Evolutionary conservation across 2,113 vertebrate species (phyloP).

Genomic region (Dendrocopos noguchii): DNA sequence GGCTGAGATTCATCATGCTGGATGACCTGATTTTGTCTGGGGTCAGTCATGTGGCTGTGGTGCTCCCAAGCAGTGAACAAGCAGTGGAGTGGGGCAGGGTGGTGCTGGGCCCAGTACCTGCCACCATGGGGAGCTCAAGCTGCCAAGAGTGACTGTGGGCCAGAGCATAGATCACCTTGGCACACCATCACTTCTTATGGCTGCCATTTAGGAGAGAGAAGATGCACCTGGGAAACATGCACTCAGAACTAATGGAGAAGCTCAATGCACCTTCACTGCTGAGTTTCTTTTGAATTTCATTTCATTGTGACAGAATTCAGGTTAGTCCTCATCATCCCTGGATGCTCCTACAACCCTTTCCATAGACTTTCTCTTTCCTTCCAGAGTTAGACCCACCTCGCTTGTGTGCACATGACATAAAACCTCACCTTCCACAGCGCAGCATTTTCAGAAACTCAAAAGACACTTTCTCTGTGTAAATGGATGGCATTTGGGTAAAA

Average conservation of each 20-base stretch:
- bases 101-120: background rate
- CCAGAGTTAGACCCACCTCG: background rate
- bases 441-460: background rate
- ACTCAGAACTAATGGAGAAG: background rate
- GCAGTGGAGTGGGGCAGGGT: background rate
- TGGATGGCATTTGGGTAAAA: background rate
- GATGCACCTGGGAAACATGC: background rate
- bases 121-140: background rate
- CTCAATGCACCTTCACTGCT: background rate
- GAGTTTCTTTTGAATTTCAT: background rate
- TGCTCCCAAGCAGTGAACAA: accelerated
- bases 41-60: accelerated
- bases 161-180: background rate
- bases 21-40: background rate
- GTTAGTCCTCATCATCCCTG: background rate
- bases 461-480: background rate
- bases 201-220: background rate
- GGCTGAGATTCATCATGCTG: background rate
- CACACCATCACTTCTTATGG: background rate
- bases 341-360: background rate
- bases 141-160: background rate
- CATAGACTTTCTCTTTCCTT: background rate
- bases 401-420: background rate
- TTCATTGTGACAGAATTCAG: background rate
- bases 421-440: background rate